Percentiles rank a stretch among this genome's conserved stretches.
Conservation (phyloP, 2,113 vertebrate species). For the Stigmatopora argus region DNA sequence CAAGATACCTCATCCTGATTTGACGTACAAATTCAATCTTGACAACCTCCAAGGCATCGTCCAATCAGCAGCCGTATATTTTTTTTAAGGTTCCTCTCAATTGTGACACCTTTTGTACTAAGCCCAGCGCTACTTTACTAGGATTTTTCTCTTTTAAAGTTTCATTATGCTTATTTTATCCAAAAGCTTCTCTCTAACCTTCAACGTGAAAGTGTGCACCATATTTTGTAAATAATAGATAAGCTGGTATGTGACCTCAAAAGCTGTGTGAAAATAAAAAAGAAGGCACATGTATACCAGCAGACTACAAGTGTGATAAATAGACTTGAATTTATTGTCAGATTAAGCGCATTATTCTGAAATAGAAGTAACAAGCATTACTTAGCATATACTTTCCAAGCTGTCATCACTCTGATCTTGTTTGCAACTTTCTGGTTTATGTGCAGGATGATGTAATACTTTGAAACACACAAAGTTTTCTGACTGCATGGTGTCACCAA, state of each 20-base stretch:
- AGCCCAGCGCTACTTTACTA: neutral
- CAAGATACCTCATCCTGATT: too few relatives aligned
- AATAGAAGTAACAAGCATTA: neutral
- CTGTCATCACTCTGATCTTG: neutral
- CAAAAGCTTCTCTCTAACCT: neutral
- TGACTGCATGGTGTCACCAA: neutral
- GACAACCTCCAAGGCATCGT: too few relatives aligned
- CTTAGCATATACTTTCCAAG: neutral
- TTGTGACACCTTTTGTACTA: neutral
- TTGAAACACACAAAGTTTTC: neutral
- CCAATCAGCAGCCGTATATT: too few relatives aligned
- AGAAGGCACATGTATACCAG: neutral
- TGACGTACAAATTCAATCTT: too few relatives aligned
- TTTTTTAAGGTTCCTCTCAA: too few relatives aligned
- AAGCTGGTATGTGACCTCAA: neutral
- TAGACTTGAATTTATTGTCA: neutral
- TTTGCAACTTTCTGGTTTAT: neutral
- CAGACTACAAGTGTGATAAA: neutral
- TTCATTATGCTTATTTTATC: neutral
- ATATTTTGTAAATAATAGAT: slow-evolving; percentile 2
- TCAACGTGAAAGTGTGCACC: neutral
- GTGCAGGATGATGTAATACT: too few relatives aligned
- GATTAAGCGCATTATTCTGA: neutral
- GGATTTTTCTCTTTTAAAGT: neutral
- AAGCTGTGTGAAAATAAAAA: neutral